These are phyloP conservation scores for Lepeophtheirus nordmannii DNA, from an alignment of 2,888 invertebrate species.

Conservation along the genomic window DNA sequence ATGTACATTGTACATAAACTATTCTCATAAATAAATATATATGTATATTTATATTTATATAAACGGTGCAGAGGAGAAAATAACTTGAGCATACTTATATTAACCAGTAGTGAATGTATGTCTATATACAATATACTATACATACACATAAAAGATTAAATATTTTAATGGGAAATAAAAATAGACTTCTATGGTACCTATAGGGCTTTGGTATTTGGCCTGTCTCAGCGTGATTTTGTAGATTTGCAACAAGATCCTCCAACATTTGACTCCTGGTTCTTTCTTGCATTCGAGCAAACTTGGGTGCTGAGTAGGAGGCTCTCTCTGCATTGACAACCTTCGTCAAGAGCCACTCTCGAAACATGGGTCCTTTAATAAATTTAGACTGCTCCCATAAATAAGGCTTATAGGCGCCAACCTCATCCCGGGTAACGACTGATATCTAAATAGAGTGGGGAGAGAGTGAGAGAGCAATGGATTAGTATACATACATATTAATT, in stretches of 20 bases:
- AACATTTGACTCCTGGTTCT: conserved; percentile 81
- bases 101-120: too few relatives aligned
- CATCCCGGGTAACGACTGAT: conserved; percentile 79
- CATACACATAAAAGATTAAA: too few relatives aligned
- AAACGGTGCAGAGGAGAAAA: too few relatives aligned
- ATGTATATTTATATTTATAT: too few relatives aligned
- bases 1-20: not conserved
- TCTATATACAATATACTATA: too few relatives aligned
- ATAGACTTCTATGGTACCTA: conserved; percentile 37
- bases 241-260: conserved; percentile 79
- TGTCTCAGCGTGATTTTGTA: conserved; percentile 84
- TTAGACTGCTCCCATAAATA: conserved; percentile 88
- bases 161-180: too few relatives aligned
- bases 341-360: conserved; percentile 80
- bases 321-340: conserved; percentile 75
- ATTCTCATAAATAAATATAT: too few relatives aligned
- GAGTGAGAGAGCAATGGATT: too few relatives aligned
- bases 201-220: conserved; percentile 91
- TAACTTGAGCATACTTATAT: too few relatives aligned
- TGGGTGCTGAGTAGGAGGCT: conserved; percentile 83
- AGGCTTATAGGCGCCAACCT: conserved; percentile 87
- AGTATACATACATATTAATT: too few relatives aligned
- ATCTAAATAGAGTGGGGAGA: conserved; percentile 39
- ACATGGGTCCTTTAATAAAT: conserved; percentile 86
- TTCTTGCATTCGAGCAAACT: conserved; percentile 87